Percentiles rank a stretch among this genome's conserved stretches.
Evolutionary conservation across 2,888 invertebrate genomes (phyloP).

Genomic region (Apocheima hispidaria): DNA sequence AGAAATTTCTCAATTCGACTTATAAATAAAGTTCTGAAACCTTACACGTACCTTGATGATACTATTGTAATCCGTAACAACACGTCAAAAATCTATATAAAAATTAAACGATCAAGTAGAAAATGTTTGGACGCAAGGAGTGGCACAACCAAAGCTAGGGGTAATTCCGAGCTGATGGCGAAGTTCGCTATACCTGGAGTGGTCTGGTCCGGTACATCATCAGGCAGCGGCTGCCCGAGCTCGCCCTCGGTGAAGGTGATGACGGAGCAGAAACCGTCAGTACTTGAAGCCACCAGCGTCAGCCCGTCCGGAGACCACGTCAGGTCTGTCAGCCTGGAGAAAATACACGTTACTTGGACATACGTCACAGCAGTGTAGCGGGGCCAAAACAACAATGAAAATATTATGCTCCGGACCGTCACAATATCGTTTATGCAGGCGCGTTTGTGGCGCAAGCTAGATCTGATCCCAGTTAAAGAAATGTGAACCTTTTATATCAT

Average conservation of each 20-base stretch:
- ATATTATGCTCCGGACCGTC: too few species aligned
- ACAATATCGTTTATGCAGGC: too few species aligned
- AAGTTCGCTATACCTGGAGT: conserved; percentile 16
- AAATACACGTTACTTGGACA: background rate
- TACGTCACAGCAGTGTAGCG: background rate
- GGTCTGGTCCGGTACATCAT: conserved; percentile 34
- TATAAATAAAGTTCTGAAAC: too few species aligned
- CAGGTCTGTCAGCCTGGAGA: conserved; percentile 71
- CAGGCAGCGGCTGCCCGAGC: conserved; percentile 64
- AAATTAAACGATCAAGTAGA: too few species aligned
- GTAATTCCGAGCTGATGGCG: background rate
- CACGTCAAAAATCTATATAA: too few species aligned
- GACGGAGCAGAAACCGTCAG: conserved; percentile 80
- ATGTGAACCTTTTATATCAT: too few species aligned
- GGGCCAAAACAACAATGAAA: too few species aligned
- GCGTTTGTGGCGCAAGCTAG: too few species aligned
- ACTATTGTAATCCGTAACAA: too few species aligned
- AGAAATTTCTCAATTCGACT: too few species aligned
- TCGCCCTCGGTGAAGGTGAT: conserved; percentile 67
- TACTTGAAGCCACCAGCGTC: conserved; percentile 74
- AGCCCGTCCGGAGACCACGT: conserved; percentile 73
- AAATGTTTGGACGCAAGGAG: background rate
- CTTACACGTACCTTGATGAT: too few species aligned
- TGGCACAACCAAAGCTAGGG: background rate
- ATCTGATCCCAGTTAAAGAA: too few species aligned